Evolutionary conservation across 2,797 vertebrate species (phyloP).

Genomic region (Takifugu ocellatus): DNA sequence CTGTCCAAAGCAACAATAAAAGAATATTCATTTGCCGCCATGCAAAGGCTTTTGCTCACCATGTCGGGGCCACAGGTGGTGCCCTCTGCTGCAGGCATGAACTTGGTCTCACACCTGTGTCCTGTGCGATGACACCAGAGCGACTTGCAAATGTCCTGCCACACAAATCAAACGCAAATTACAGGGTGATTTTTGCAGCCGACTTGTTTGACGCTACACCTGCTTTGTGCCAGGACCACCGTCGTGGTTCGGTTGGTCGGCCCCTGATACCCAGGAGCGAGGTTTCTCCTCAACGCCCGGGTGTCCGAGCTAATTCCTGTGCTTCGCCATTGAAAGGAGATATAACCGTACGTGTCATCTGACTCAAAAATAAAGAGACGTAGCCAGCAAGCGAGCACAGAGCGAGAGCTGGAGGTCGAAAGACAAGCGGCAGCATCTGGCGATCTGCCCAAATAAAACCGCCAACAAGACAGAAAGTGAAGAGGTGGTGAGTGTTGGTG

Average conservation of each 20-base stretch:
- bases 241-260: slow-evolving; percentile 8
- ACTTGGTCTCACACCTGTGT: slow-evolving; percentile 97
- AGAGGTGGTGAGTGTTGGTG: slow-evolving; percentile 17
- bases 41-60: slow-evolving; percentile 76
- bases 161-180: slow-evolving; percentile 38
- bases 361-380: slow-evolving; percentile 59
- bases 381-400: slow-evolving; percentile 47
- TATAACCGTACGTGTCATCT: slow-evolving; percentile 63
- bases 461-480: slow-evolving; percentile 39
- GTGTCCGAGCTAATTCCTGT: slow-evolving; percentile 61
- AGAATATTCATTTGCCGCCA: not conserved
- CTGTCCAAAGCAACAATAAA: no score
- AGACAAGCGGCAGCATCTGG: slow-evolving; percentile 60
- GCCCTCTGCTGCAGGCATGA: slow-evolving; percentile 97
- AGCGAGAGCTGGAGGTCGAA: slow-evolving; percentile 49
- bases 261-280: slow-evolving; percentile 23
- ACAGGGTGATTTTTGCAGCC: not conserved
- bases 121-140: slow-evolving; percentile 95
- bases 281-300: slow-evolving; percentile 40
- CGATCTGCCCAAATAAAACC: slow-evolving; percentile 54
- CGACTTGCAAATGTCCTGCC: slow-evolving; percentile 97
- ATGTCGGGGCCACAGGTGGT: slow-evolving; percentile 90
- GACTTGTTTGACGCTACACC: slow-evolving; percentile 1
- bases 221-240: slow-evolving; percentile 42
- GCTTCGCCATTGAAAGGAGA: slow-evolving; percentile 56